Evolutionary conservation across 2,888 invertebrate species (phyloP), one percentile per base, ranked within the genome.

Genomic region (Nephrotoma guestfalica): DNA sequence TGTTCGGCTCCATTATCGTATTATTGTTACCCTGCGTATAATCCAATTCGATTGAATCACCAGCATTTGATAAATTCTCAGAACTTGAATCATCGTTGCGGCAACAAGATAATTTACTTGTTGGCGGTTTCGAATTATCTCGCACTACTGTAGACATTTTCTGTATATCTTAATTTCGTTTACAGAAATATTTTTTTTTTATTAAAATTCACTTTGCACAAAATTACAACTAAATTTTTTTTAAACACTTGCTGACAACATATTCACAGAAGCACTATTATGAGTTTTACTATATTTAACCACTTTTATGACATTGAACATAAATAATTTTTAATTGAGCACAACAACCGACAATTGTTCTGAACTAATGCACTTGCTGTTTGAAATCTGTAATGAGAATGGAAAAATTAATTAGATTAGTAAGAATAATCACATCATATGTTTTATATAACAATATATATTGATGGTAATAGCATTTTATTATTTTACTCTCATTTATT

Each of bases 21-120:
- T 89, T 89, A 86, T 90, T 90, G 86, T 89, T 90, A 0, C 89
- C 89, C 87, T 90, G 87, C 3, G 41, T 6, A 41, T 41, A 84
- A 84, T 84, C 42, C 84, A 84, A 6, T n/a, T 84, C 84, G 41
- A 84, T 84, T 15, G 84, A 84, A 41, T 84, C 41, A n/a, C 15
- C 42, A 41, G 4, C 84, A 15, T 41, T 41, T 11, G 84, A 84
- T 41, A 41, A 15, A 84, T 41, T 84, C 5, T 84, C 41, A 0
- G 15, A 84, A 41, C 41, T 84, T 41, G 84, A 13, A 84, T 84
- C n/a, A 84, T n/a, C n/a, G 47, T 41, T 84, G 41, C 7, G 9
- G n/a, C 84, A 84, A 84, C 84, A 84, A 0, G 84, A 13, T 7
- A 71, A 71, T 71, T 71, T 71, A 71, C 30, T 71, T 30, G 71